Conservation (phyloP, 2,113 vertebrate genomes). For the Rutilus rutilus region DNA sequence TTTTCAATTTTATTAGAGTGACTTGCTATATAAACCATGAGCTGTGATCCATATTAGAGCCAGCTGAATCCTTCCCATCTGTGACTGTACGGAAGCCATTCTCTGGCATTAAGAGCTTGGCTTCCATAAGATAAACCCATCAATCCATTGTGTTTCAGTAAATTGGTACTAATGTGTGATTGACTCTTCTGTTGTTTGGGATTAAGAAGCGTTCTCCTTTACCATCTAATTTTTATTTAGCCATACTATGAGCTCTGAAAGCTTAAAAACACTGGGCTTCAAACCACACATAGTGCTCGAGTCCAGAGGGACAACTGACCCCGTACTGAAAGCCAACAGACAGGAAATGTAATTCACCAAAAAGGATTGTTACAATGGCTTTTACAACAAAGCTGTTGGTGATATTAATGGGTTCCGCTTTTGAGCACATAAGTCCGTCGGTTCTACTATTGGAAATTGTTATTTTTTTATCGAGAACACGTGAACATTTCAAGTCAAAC, state of each 20-base stretch:
- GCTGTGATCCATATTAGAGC: neutral
- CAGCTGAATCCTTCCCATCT: constrained; percentile 27
- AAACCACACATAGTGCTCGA: neutral
- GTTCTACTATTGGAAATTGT: too few species aligned
- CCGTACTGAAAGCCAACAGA: constrained; percentile 30
- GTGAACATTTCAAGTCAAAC: neutral
- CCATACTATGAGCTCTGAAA: constrained; percentile 12
- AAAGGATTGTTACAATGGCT: constrained; percentile 10
- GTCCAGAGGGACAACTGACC: constrained; percentile 8
- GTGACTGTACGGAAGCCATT: constrained; percentile 29
- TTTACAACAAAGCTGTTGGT: neutral
- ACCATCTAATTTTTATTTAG: constrained; percentile 20
- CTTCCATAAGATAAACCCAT: constrained; percentile 55
- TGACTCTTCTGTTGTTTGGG: constrained; percentile 61
- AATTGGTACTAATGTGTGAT: constrained; percentile 62
- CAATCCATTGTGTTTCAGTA: constrained; percentile 56
- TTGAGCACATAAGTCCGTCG: neutral
- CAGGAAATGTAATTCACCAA: constrained; percentile 14
- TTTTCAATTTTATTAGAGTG: constrained; percentile 32
- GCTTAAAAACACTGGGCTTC: constrained; percentile 12
- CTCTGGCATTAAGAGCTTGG: constrained; percentile 49
- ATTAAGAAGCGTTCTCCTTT: constrained; percentile 58
- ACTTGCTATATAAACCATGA: constrained; percentile 18
- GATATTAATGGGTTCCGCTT: neutral
- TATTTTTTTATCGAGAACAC: neutral